phyloP scores from a whole-genome alignment of 2,113 vertebrate species.

The Thomomys bottae region DNA sequence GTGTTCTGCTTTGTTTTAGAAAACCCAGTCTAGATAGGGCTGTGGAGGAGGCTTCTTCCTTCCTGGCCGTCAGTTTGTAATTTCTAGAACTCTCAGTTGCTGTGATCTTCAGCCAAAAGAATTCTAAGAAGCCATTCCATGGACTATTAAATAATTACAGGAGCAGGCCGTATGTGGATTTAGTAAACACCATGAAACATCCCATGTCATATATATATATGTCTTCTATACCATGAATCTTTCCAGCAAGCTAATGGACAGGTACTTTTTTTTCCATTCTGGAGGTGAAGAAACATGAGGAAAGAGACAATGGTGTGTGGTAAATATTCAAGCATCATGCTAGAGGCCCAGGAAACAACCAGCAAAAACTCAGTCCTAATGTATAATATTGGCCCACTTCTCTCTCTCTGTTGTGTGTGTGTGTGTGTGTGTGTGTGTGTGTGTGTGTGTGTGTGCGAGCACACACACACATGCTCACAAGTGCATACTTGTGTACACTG shows the following conservation, averaged over 20 bases:
- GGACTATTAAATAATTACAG: not conserved
- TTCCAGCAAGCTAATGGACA: not conserved
- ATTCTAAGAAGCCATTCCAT: not conserved
- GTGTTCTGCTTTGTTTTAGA: constrained; percentile 5
- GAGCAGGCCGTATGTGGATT: not conserved
- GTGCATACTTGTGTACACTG: no score
- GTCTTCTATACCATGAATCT: not conserved
- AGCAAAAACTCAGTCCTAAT: not conserved
- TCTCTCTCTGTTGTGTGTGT: no score
- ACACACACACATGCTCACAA: no score
- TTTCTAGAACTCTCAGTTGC: not conserved
- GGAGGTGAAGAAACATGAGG: not conserved
- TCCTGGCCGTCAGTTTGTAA: not conserved
- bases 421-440: no score
- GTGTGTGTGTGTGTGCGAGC: no score
- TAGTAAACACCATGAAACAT: not conserved
- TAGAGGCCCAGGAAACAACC: not conserved
- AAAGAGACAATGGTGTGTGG: not conserved
- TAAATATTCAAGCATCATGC: not conserved
- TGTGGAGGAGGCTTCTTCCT: not conserved
- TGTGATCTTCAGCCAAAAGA: not conserved
- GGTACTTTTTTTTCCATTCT: not conserved
- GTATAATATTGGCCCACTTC: not conserved
- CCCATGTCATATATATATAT: not conserved
- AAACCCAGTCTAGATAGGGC: not conserved